Evolutionary conservation across 2,797 vertebrate species (phyloP), one percentile per base, ranked within the genome.

Genomic region (Dipus sagitta): DNA sequence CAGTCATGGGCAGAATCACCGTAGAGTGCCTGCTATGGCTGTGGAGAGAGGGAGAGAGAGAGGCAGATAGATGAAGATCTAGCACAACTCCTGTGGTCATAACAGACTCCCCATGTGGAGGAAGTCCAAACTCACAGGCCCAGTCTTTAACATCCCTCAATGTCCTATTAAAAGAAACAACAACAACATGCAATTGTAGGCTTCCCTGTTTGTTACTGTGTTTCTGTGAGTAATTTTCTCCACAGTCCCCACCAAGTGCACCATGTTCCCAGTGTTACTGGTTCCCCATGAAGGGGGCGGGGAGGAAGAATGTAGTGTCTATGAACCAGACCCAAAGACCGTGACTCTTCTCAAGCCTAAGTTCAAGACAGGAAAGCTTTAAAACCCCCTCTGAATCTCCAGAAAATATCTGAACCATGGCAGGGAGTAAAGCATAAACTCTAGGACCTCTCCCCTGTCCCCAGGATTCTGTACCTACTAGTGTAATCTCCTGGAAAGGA

Each of bases 91-190:
- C 94, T 89, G 79, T 80, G 84, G 91, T 74, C 65, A 92, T 83
- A 67, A 75, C 95, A 96, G 97, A 80, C 3, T 42, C 93, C 97
- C 96, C 67, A 93, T 77, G 84, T 90, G 84, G 72, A 79, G 90
- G 88, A 95, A 95, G 68, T 68, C 70, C 77, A 18, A 38, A 47
- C 74, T 13, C 0, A 0, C 86, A 94, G 18, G 67, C 78, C 81
- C 67, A 17, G 4, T 82, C 77, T 94, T 67, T 71, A 78, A 77
- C 47, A 13, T 26, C 13, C 23, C 52, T 75, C 42, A 82, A 52
- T 80, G 96, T 88, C 58, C 65, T 83, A 86, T 38, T 14, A 72
- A 86, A 85, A 81, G 52, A 23, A 30, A 3, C 38, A 28, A 32
- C 34, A n/a, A 14, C 28, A 32, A 85, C 88, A 82, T 7, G 3